Base-by-base conservation (phyloP, 2,797 vertebrate genomes). In the Chelmon rostratus region DNA sequence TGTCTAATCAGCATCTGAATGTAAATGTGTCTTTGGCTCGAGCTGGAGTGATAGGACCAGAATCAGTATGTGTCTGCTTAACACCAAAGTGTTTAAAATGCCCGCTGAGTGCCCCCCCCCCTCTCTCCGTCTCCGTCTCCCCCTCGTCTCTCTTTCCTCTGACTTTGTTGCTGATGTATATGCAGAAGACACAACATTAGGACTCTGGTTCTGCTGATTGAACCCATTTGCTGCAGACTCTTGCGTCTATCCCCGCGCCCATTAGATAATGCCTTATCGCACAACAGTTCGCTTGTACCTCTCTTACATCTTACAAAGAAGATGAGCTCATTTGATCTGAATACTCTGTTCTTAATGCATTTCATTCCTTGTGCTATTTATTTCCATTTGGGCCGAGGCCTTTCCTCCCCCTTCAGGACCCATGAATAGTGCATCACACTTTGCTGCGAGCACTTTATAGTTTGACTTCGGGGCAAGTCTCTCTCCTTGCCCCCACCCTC, bases 181-280 rank as follows among this genome's bases (percentile, higher is more conserved):
- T 89, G 83, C 83, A 86, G 80, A 84, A 90, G 86, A 89, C 76
- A 69, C 73, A 88, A 84, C 89, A 85, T 89, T 90, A 93, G 87
- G 89, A 88, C 83, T 93, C 83, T 64, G 82, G 88, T 95, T 96
- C 80, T 86, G 86, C 90, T 95, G 93, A 95, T 94, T 94, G 89
- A 93, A 94, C 89, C 83, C 87, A 95, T 94, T 95, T 90, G 89
- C 85, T 73, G 66, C 68, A 89, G 84, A 86, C 80, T 87, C 72
- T 82, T 87, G 84, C 86, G 88, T 89, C 85, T 16, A 70, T 87
- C 87, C 76, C 58, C n/a, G 49, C 67, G 71, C 58, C 86, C 85
- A 78, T 91, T 89, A 91, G 85, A 92, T 91, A 91, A 89, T 84
- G 81, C 86, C 84, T 88, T 86, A 92, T 92, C 81, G 59, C 65